Evolutionary conservation across 2,888 invertebrate genomes (phyloP).

Genomic region (Beris chalybata): DNA sequence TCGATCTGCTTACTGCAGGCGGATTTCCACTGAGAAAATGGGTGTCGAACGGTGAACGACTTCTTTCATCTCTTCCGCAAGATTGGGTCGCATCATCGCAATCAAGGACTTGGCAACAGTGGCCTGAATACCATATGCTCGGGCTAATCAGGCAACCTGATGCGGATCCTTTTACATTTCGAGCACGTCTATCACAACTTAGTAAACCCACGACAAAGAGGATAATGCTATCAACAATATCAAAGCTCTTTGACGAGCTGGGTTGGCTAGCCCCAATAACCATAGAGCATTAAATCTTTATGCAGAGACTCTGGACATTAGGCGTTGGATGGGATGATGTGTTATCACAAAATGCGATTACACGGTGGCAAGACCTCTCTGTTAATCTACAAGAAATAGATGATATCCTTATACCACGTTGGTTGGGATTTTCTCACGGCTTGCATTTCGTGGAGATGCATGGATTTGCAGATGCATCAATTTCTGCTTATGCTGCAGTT

Average conservation of each 20-base stretch:
- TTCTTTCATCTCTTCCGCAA: constrained; percentile 2
- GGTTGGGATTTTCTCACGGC: no score
- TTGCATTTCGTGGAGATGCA: no score
- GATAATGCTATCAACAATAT: background rate
- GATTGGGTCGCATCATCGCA: background rate
- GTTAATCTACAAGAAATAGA: background rate
- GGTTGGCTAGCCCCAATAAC: constrained; percentile 25
- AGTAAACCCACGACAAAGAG: background rate
- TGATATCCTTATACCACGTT: no score
- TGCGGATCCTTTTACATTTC: constrained; percentile 19
- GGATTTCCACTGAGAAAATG: constrained; percentile 27
- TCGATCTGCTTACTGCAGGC: constrained; percentile 24
- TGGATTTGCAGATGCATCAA: no score
- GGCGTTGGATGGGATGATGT: constrained; percentile 34
- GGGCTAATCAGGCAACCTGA: constrained; percentile 28
- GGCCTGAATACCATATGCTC: constrained; percentile 11
- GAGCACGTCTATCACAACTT: no score
- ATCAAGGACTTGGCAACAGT: constrained; percentile 15
- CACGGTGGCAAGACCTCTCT: background rate
- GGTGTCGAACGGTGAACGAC: constrained; percentile 25
- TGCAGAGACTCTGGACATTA: constrained; percentile 35
- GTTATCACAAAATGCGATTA: background rate
- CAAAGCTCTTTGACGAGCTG: constrained; percentile 33
- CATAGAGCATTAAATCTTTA: constrained; percentile 34
- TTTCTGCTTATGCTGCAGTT: no score